Evolutionary conservation across 2,888 invertebrate species (phyloP), one percentile per base, ranked within the genome.

Genomic region (Ophion slaviceki): DNA sequence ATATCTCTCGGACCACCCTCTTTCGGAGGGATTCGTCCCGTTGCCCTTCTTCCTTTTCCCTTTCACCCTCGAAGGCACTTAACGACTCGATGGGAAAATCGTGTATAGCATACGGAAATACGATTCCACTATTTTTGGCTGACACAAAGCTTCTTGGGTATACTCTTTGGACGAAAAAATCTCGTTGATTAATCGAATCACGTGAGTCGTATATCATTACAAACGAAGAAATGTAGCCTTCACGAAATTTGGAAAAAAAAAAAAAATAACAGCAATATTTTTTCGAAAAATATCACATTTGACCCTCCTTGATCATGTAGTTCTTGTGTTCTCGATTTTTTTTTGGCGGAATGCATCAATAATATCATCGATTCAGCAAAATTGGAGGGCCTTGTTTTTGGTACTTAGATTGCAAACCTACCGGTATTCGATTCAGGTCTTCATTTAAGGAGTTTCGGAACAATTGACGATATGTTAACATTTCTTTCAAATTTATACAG

Each of bases 21-120:
- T 36, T 40, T 32, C 40, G 59, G n/a, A 74, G 61, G 20, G 67
- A 17, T 68, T 53, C 17, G 24, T 68, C 53, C 40, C 47, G 10
- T 66, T 66, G 57, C 67, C 17, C 67, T 83, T 53, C 8, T 17
- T 40, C 53, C 14, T 45, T 45, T n/a, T 28, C 62, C 32, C 24
- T 80, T 78, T 75, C 59, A 64, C 62, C 82, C 71, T 72, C 77
- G 77, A 64, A 66, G 68, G 53, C 76, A 70, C 61, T 68, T 57
- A n/a, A 82, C 70, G 64, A 14, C 32, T 24, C 28, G 76, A 77
- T 77, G 76, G 71, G 70, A 66, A 77, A 77, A 57, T 32, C 80
- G 45, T 80, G 80, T 80, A 40, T 24, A 72, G 62, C 40, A 14
- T 24, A 79, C 59, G 47, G 57, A 64, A 76, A 78, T 32, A 53